Evolutionary conservation across 2,797 vertebrate genomes (phyloP).

Genomic region (Pseudochaenichthys georgianus): DNA sequence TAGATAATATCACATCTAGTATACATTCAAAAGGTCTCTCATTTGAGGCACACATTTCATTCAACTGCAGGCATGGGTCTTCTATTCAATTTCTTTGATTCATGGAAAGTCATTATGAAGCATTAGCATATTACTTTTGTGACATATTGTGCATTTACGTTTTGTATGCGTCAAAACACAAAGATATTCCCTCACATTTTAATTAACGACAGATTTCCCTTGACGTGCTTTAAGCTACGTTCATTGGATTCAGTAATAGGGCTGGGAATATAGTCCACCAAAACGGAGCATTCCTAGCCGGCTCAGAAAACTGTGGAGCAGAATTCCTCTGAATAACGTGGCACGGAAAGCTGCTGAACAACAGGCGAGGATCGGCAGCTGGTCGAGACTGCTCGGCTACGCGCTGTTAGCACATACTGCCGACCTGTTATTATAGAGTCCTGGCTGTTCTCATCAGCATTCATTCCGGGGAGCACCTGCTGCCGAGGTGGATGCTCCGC

Average conservation of each 20-base stretch:
- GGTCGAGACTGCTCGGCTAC: conserved; percentile 19
- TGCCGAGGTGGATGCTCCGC: conserved; percentile 73
- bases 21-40: background rate
- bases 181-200: background rate
- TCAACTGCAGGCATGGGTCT: background rate
- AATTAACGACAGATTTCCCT: background rate
- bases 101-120: conserved; percentile 6
- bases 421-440: conserved; percentile 62
- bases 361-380: conserved; percentile 19
- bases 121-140: background rate
- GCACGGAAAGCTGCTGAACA: conserved; percentile 14
- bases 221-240: background rate
- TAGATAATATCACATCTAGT: background rate
- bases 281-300: background rate
- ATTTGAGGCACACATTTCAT: conserved; percentile 8
- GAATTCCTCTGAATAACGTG: background rate
- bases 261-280: background rate
- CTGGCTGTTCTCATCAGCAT: conserved; percentile 76
- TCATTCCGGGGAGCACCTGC: conserved; percentile 74
- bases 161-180: background rate
- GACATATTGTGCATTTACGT: background rate
- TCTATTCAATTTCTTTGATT: conserved; percentile 8
- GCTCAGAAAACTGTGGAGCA: background rate
- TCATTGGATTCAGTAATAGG: background rate
- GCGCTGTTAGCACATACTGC: conserved; percentile 49